Base-by-base conservation (phyloP, 2,113 vertebrate species). In the Eclectus roratus region DNA sequence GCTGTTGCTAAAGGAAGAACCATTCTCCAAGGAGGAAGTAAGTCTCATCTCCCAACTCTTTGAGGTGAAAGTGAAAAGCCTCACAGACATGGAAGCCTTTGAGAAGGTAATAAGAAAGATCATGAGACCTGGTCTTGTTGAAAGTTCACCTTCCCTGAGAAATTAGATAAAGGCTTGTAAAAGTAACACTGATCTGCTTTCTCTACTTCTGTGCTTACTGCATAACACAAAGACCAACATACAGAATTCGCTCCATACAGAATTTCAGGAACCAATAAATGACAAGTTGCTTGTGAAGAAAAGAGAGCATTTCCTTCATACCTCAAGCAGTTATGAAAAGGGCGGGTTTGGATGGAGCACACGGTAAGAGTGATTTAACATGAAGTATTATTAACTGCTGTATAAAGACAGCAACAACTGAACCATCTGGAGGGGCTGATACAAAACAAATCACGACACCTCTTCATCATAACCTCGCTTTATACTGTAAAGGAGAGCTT, bases 51-150 rank as follows among this genome's bases (percentile, higher is more conserved):
- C 97, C 31, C 91, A 88, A 3, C 96, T 98, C 14, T 69, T 98
- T 63, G 95, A 98, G 46, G 72, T 94, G 58, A 98, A 93, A 81
- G 64, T 65, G 33, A 97, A 96, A 64, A 95, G 86, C 64, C 64
- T 68, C 33, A 61, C 72, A 37, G 80, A 85, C 39, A 73, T 69
- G 41, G 63, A 96, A 47, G 82, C 97, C 55, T 96, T 96, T 9
- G 96, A 98, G 89, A 94, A 98, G 92, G 98, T 99, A 98, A 97
- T 82, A 56, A 47, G 8, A 24, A n/a, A 84, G 6, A 46, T 15
- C 21, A 16, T 5, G 29, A 79, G 10, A 21, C 10, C 23, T 58
- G 20, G 8, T 66, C 39, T 44, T 20, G 6, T 21, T 90, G 29
- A 69, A 71, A 61, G 6, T 13, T 43, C 5, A 0, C 27, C 21